Evolutionary conservation across 2,113 vertebrate species (phyloP), one percentile per base, ranked within the genome.

Genomic region (Recurvirostra avosetta): DNA sequence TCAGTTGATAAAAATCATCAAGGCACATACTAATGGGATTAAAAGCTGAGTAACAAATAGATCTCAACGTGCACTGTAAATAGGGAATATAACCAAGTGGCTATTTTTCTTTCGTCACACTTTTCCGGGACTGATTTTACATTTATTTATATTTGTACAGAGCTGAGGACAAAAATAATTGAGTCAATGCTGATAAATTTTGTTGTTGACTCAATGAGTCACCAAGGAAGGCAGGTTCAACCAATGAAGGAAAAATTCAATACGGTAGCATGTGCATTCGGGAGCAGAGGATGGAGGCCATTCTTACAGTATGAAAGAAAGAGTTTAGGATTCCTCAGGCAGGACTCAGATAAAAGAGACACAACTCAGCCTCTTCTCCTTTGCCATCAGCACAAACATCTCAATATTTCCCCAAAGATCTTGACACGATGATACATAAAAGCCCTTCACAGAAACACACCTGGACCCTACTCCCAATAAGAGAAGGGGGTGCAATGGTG

Each of bases 1-100:
- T 85, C 47, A 74, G 49, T 74, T 92, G n/a, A 67, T 91, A 88
- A 86, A 90, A 96, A 81, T 61, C 52, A 72, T 56, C 43, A 75
- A 65, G 65, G 16, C 47, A 91, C 23, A 59, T 91, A 67, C 56
- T 86, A 88, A 82, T 40, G 9, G 32, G 36, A 78, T 67, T 91
- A 91, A 80, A 27, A 83, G 12, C 30, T 62, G 15, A 86, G 17
- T 47, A 83, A 66, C 10, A 87, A 53, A 53, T 53, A 86, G 49
- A 66, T 89, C 22, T 74, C 47, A 71, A 43, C 5, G 49, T 50
- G n/a, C 10, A 58, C 25, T 29, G 16, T 55, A 79, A 86, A 62
- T 11, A 61, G 9, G 6, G 6, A 86, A 32, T 73, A 79, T 59
- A 23, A 88, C 19, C 23, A 86, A 50, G 41, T 65, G 30, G 12